Conservation (phyloP, 2,888 invertebrate species). For the Pseudanteris insignis region DNA sequence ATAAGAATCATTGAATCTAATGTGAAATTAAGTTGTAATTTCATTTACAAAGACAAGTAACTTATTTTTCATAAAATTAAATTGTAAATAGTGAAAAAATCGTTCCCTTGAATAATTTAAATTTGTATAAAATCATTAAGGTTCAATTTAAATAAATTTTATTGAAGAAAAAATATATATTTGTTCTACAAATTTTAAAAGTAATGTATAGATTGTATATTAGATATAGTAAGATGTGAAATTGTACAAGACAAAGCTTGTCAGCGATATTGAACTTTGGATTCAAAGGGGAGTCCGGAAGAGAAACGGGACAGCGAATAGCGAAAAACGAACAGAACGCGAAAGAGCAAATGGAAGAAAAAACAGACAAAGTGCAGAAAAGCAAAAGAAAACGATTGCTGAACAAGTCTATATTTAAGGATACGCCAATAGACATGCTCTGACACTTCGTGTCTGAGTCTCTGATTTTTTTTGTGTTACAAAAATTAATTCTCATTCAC, state of each 20-base stretch:
- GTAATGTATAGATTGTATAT: too few relatives aligned
- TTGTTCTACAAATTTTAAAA: not conserved
- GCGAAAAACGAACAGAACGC: constrained; percentile 18
- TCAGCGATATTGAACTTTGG: constrained; percentile 28
- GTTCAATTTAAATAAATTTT: too few relatives aligned
- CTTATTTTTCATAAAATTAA: too few relatives aligned
- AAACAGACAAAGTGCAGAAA: constrained; percentile 19
- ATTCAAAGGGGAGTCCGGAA: constrained; percentile 29
- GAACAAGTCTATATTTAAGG: constrained; percentile 36
- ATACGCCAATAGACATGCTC: constrained; percentile 12
- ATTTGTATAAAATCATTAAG: too few relatives aligned
- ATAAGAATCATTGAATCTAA: too few relatives aligned
- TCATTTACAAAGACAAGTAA: too few relatives aligned
- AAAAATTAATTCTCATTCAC: too few relatives aligned
- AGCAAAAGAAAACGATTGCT: constrained; percentile 26
- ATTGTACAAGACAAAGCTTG: constrained; percentile 7
- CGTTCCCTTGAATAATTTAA: too few relatives aligned
- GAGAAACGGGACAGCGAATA: constrained; percentile 20
- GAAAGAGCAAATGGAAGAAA: constrained; percentile 27
- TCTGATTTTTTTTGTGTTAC: too few relatives aligned
- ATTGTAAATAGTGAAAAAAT: too few relatives aligned
- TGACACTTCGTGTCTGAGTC: constrained; percentile 27
- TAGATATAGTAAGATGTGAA: constrained; percentile 4
- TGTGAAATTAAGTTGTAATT: too few relatives aligned
- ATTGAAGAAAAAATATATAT: too few relatives aligned